phyloP scores from a whole-genome alignment of 2,113 vertebrate genomes.

The Periophthalmodon schlosseri region DNA sequence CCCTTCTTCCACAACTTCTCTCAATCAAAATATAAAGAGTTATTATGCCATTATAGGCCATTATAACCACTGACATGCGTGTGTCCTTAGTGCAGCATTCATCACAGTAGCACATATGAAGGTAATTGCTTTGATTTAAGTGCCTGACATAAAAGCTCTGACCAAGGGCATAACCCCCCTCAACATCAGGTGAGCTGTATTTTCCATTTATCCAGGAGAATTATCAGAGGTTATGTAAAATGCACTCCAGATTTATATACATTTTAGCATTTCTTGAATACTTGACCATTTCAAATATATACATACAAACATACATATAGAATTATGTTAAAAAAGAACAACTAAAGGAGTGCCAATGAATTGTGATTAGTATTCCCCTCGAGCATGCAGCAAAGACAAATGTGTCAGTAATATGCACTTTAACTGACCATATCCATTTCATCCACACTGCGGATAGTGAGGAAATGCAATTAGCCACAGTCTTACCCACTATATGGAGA shows the following conservation, averaged over 20 bases:
- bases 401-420: constrained; percentile 14
- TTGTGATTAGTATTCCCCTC: neutral
- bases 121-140: neutral
- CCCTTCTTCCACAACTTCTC: neutral
- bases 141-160: neutral
- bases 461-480: constrained; percentile 10
- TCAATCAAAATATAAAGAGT: neutral
- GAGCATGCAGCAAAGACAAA: neutral
- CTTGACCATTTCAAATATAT: neutral
- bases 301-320: neutral
- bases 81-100: neutral
- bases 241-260: neutral
- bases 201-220: neutral
- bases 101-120: neutral
- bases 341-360: neutral
- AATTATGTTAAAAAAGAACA: neutral
- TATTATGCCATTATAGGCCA: neutral
- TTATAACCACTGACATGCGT: neutral
- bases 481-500: neutral
- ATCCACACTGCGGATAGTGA: neutral
- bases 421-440: constrained; percentile 27
- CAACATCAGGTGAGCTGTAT: neutral
- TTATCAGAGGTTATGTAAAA: neutral
- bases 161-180: neutral
- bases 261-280: neutral